These are phyloP conservation scores for Phorcus lineatus DNA, from an alignment of 2,888 invertebrate genomes.

Conservation along the genomic window DNA sequence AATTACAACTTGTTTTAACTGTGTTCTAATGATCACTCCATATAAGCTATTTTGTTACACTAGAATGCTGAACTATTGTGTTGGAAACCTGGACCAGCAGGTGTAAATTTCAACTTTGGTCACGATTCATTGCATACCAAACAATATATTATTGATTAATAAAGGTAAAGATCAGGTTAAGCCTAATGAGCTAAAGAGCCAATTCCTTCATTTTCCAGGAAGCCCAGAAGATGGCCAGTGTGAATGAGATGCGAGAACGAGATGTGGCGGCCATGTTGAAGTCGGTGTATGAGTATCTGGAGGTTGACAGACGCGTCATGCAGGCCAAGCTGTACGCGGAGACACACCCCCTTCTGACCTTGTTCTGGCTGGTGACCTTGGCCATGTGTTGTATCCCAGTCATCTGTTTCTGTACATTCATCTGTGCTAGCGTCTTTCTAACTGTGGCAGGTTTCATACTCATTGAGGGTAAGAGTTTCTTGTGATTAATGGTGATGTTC, in stretches of 20 bases:
- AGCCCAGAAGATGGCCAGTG: background rate
- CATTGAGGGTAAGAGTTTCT: conserved; percentile 56
- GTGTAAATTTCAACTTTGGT: too few species aligned
- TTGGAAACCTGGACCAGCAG: too few species aligned
- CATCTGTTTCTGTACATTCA: conserved; percentile 56
- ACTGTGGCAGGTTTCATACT: conserved; percentile 59
- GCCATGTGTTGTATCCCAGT: conserved; percentile 62
- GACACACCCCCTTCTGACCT: conserved; percentile 57
- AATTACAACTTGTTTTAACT: too few species aligned
- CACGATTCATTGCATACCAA: too few species aligned
- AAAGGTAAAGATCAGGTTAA: too few species aligned
- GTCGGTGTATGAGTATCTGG: conserved; percentile 48
- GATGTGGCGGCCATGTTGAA: conserved; percentile 24
- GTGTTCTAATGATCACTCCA: too few species aligned
- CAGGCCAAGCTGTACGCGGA: conserved; percentile 45
- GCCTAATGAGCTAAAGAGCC: too few species aligned
- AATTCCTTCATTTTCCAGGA: too few species aligned
- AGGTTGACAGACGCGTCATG: conserved; percentile 47
- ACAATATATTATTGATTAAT: too few species aligned
- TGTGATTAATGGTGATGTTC: too few species aligned
- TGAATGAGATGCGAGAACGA: conserved; percentile 12
- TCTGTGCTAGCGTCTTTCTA: conserved; percentile 50
- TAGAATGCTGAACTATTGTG: too few species aligned
- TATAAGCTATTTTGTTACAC: too few species aligned
- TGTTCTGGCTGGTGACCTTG: conserved; percentile 52